Conservation (phyloP, 2,113 vertebrate genomes). For the Pterocles burchelli region DNA sequence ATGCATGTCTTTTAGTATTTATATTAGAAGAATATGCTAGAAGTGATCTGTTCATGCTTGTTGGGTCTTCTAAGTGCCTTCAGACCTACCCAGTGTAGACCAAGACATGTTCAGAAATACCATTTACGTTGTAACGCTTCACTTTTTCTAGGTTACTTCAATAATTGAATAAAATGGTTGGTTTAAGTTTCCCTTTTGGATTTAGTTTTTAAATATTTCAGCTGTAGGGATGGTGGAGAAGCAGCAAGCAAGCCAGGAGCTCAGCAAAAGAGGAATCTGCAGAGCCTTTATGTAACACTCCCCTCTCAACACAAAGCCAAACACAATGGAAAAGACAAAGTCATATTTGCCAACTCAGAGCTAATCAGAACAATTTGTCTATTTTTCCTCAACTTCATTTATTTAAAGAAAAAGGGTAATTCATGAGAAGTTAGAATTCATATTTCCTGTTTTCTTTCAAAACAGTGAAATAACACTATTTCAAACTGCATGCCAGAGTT, state of each 20-base stretch:
- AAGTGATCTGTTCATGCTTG: slow-evolving; percentile 54
- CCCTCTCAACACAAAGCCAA: background rate
- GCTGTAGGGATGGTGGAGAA: background rate
- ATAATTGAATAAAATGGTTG: slow-evolving; percentile 71
- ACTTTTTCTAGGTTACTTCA: slow-evolving; percentile 70
- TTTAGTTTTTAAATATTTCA: background rate
- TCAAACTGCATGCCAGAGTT: slow-evolving; percentile 49
- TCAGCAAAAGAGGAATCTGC: background rate
- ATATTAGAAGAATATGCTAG: slow-evolving; percentile 79
- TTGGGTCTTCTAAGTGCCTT: slow-evolving; percentile 59
- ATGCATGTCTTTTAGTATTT: slow-evolving; percentile 78
- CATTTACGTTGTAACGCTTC: slow-evolving; percentile 62
- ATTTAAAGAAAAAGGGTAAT: slow-evolving; percentile 59
- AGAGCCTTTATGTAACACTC: background rate
- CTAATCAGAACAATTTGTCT: slow-evolving; percentile 3
- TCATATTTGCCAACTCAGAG: background rate
- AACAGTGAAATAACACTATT: slow-evolving; percentile 29
- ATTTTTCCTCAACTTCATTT: slow-evolving; percentile 67
- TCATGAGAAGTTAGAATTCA: slow-evolving; percentile 10
- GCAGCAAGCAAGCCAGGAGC: background rate
- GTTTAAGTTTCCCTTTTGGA: slow-evolving; percentile 49
- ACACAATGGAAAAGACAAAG: background rate
- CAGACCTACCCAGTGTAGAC: slow-evolving; percentile 14
- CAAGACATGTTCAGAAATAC: slow-evolving; percentile 57
- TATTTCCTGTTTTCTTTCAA: slow-evolving; percentile 52